Evolutionary conservation across 1,140 invertebrate species (phyloP), one percentile per base, ranked within the genome.

Genomic region (Cylas formicarius): DNA sequence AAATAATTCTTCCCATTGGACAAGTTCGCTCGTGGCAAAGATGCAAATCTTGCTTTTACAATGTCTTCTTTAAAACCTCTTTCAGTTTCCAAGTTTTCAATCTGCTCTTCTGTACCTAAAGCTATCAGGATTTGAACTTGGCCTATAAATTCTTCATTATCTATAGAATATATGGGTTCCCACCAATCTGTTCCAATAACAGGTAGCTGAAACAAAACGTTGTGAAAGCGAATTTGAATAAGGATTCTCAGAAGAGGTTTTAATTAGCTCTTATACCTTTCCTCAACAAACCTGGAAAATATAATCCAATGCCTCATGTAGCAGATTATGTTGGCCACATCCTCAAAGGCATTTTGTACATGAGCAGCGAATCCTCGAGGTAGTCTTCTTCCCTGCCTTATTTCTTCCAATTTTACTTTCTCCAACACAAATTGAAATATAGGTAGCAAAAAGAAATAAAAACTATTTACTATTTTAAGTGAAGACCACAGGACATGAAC

Each of bases 131-230:
- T 71, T 40, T 72, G 67, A 3, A 75, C 56, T 53, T 78, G 66
- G 3, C 76, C 77, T 38, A 67, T 53, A 10, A 63, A 48, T 17
- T 61, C 45, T n/a, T 53, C 44, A n/a, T 28, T 34, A 18, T 64
- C 66, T n/a, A 68, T 57, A 44, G 70, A 62, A 2, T 61, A 44
- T 40, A 79, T 69, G 4, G 69, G 61, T 21, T 75, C 68, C 74
- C 75, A 78, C 39, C 67, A 72, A 56, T 79, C 76, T 7, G 76
- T 71, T 24, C 72, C 72, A 35, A 78, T 74, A 11, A 78, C 69
- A 18, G 77, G 76, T 47, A 76, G 62, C 72, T 77, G 45, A 49
- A 52, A 56, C 32, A 40, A 46, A 44, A 29, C n/a, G n/a, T n/a
- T n/a, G n/a, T n/a, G n/a, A n/a, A 9, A 13, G 13, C 16, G 3